Percentiles rank a stretch among this genome's conserved stretches.
Evolutionary conservation across 1,140 invertebrate genomes (phyloP).

Genomic region (Calliopsis andreniformis): DNA sequence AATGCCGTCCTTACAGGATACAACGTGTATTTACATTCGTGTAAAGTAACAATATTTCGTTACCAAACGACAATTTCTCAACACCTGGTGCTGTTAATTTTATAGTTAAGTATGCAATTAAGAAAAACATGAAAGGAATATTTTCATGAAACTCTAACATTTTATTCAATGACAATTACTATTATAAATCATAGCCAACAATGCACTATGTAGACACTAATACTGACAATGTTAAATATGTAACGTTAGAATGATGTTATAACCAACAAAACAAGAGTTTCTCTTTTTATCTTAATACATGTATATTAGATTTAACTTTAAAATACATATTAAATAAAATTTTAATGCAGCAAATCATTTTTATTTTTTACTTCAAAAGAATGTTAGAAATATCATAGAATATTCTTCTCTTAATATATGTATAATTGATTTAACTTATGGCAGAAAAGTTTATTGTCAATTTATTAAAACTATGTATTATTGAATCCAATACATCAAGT

Average conservation of each 20-base stretch:
- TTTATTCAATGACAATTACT: neutral
- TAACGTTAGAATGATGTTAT: no score
- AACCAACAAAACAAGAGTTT: no score
- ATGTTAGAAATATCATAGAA: neutral
- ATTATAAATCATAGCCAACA: no score
- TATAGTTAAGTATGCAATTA: neutral
- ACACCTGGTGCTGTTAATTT: conserved; percentile 11
- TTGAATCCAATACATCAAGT: neutral
- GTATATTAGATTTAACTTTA: no score
- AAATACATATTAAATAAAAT: no score
- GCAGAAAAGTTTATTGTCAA: conserved; percentile 9
- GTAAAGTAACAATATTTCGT: conserved; percentile 23
- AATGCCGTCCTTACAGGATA: neutral
- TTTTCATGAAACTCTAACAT: neutral
- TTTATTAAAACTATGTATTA: neutral
- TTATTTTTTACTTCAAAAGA: neutral
- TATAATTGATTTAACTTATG: neutral
- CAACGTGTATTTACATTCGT: neutral
- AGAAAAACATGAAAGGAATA: neutral
- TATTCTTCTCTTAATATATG: neutral
- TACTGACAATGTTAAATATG: no score
- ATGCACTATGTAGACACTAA: neutral
- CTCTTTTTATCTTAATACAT: neutral
- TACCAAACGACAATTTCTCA: conserved; percentile 1
- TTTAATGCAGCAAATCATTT: neutral